Base-by-base conservation (phyloP, 2,888 invertebrate species). In the Hymenopus coronatus region DNA sequence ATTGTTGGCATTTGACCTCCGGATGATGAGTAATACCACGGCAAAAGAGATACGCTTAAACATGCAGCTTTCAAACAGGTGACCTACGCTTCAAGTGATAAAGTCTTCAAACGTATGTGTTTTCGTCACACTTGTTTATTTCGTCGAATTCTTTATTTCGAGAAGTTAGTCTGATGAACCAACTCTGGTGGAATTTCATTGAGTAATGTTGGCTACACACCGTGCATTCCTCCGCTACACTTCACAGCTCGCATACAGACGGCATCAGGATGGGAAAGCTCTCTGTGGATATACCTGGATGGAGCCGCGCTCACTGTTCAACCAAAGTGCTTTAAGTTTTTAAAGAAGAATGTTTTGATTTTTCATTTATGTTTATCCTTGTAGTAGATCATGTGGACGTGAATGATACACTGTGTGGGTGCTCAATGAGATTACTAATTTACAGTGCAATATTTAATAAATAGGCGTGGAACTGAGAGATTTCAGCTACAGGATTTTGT, bases 141-240 rank as follows among this genome's bases (percentile, higher is more conserved):
- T 40, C 40, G 12, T 6, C 40, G 40, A 40, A 40, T 12, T 1
- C 12, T n/a, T n/a, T n/a, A n/a, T n/a, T n/a, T n/a, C n/a, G 40
- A 12, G 40, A 12, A 40, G 40, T 40, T 1, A 12, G 2, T 40
- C 40, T 40, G 40, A 40, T 40, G 40, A 40, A 12, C 40, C 40
- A 40, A 40, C 40, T 40, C 87, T 87, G 33, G 87, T 82, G 87
- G 87, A 87, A 27, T 87, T 87, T 87, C 27, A 14, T 9, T 82
- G 25, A 20, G 15, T 33, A n/a, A 30, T 82, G 87, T 87, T 87
- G 87, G 33, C 87, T 82, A 28, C 82, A 82, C 81, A 33, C 20
- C 82, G 33, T 40, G 33, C 87, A 87, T 87, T 82, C 87, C 87
- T 28, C 9, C 14, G 87, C 33, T 87, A 27, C 30, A 82, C 30